These are phyloP conservation scores for Oreochromis tanganicae DNA, from an alignment of 2,113 vertebrate species.

Conservation along the genomic window DNA sequence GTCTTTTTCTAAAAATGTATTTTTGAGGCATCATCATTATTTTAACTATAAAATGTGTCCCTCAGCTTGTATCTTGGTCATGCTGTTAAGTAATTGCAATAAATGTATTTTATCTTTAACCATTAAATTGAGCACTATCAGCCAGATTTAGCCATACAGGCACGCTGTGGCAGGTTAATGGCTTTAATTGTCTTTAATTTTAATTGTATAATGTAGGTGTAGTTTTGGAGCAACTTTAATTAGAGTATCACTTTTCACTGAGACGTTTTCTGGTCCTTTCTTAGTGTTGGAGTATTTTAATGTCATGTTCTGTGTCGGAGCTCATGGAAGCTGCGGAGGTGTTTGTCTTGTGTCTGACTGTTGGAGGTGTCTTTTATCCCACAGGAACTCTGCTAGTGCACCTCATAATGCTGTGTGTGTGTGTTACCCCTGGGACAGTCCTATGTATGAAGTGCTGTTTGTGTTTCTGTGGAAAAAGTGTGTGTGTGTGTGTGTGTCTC, in stretches of 20 bases:
- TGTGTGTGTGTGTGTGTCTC: not conserved
- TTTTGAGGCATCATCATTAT: not conserved
- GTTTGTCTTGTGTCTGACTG: not conserved
- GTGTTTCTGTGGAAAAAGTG: not conserved
- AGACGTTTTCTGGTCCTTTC: not conserved
- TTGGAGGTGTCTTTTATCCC: slow-evolving; percentile 12
- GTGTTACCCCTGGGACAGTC: slow-evolving; percentile 2
- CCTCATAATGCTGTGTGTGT: not conserved
- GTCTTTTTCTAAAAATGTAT: not conserved
- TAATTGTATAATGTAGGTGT: not conserved
- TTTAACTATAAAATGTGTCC: not conserved
- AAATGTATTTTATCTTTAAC: not conserved
- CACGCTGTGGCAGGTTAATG: not conserved
- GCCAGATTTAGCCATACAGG: not conserved
- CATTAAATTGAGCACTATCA: not conserved
- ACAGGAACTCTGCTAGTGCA: not conserved
- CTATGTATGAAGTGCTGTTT: not conserved
- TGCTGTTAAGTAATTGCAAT: not conserved
- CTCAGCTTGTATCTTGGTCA: not conserved
- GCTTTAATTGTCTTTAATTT: not conserved
- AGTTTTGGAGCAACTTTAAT: not conserved
- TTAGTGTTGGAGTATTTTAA: not conserved
- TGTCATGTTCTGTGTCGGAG: not conserved
- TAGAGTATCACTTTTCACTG: not conserved
- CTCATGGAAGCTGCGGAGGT: not conserved